phyloP scores from a whole-genome alignment of 2,888 invertebrate genomes.

The Hybos culiciformis region DNA sequence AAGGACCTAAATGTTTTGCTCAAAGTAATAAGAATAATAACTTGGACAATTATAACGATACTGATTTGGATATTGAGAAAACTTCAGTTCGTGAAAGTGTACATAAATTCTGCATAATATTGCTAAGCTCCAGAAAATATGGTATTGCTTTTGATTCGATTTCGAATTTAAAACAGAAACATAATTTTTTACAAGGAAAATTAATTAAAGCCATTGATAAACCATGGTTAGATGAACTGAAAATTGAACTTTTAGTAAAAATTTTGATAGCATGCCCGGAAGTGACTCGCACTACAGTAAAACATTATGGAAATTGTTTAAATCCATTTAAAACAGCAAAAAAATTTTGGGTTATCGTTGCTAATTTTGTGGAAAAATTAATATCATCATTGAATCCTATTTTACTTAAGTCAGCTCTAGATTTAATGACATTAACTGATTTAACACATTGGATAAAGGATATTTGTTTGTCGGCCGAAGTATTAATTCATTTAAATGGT shows the following conservation, averaged over 20 bases:
- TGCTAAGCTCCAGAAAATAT: conserved; percentile 61
- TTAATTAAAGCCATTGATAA: conserved; percentile 49
- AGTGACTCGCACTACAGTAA: conserved; percentile 48
- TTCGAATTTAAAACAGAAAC: conserved; percentile 29
- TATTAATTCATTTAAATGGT: conserved; percentile 22
- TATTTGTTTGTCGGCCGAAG: conserved; percentile 28
- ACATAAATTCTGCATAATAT: conserved; percentile 54
- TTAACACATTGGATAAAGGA: conserved; percentile 29
- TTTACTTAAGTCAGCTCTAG: conserved; percentile 20
- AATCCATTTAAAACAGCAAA: conserved; percentile 36
- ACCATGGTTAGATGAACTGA: conserved; percentile 55
- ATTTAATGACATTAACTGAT: conserved; percentile 30
- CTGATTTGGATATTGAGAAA: conserved; percentile 30
- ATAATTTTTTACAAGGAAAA: conserved; percentile 28
- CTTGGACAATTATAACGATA: conserved; percentile 22
- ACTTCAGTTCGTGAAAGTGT: conserved; percentile 42
- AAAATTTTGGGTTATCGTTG: conserved; percentile 18
- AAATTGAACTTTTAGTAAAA: conserved; percentile 46
- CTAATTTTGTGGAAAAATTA: conserved; percentile 21
- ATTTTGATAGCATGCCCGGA: conserved; percentile 59
- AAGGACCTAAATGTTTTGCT: conserved; percentile 44
- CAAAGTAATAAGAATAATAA: conserved; percentile 32
- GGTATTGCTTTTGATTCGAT: conserved; percentile 66
- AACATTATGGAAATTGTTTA: conserved; percentile 44
- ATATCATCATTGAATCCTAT: conserved; percentile 25